Base-by-base conservation (phyloP, 2,888 invertebrate species). In the Megastigmus dorsalis region DNA sequence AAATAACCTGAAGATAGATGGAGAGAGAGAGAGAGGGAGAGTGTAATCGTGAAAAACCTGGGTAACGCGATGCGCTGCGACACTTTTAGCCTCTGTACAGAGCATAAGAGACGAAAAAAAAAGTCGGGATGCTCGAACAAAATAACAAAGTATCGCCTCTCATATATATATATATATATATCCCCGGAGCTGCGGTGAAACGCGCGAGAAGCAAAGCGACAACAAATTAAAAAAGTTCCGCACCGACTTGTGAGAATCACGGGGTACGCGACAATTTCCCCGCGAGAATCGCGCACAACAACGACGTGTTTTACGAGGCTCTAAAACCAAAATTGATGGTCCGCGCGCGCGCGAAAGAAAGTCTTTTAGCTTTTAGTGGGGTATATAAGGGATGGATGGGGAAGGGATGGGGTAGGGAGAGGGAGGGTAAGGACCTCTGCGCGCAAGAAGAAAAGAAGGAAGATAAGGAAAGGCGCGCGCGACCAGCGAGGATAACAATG, bases 321-420 rank as follows among this genome's bases (percentile, higher is more conserved):
- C 15, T 72, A 59, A 72, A 72, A 52, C 50, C n/a, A 30, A 62
- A 65, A 57, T 57, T 68, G 67, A 68, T 57, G 67, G 66, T n/a
- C n/a, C n/a, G n/a, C n/a, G 28, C 54, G 63, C 52, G 33, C 9
- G 15, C 26, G 23, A 30, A 15, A 65, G 23, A 38, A 20, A 41
- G 36, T 52, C 23, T 13, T 41, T 70, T 54, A 10, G 26, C 28
- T 60, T 20, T 30, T 13, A 26, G 23, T 38, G n/a, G n/a, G n/a
- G n/a, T 57, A 54, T 33, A n/a, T 33, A n/a, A 18, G 7, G 6
- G 30, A 15, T 10, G 23, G 38, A 3, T 0, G 18, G 30, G 23
- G 9, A 13, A 28, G 15, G 38, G 50, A 18, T 20, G 9, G n/a
- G 28, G 20, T 28, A 30, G 10, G n/a, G n/a, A n/a, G n/a, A n/a